These are phyloP conservation scores for Dermolepida albohirtum DNA, from an alignment of 2,888 invertebrate genomes.

Conservation along the genomic window DNA sequence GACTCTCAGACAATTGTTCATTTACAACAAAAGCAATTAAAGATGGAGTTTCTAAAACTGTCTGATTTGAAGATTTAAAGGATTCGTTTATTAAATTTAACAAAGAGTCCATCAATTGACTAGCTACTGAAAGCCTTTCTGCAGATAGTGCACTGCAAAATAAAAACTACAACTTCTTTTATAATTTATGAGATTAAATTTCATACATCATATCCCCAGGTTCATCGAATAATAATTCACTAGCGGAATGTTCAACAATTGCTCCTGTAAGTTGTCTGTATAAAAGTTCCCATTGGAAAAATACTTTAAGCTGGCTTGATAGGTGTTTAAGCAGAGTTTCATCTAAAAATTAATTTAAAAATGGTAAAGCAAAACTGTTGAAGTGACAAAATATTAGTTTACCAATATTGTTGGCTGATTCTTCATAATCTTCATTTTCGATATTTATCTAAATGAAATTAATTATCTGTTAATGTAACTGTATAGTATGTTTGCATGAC, in stretches of 20 bases:
- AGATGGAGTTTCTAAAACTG: background rate
- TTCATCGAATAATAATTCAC: constrained; percentile 36
- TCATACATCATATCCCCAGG: constrained; percentile 35
- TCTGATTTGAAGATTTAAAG: background rate
- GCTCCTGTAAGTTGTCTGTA: background rate
- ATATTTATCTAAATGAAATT: background rate
- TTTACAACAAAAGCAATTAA: background rate
- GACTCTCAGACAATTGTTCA: background rate
- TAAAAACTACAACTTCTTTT: background rate
- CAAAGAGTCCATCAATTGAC: constrained; percentile 10
- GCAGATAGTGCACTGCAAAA: constrained; percentile 19
- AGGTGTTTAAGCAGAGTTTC: constrained; percentile 14
- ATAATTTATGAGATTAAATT: background rate
- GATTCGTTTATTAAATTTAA: background rate
- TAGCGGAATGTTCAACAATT: constrained; percentile 32
- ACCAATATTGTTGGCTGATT: constrained; percentile 2
- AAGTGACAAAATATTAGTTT: background rate
- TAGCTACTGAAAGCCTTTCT: constrained; percentile 8
- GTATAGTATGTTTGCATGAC: too few species aligned
- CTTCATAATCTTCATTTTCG: background rate
- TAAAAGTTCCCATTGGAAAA: constrained; percentile 6
- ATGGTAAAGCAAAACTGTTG: background rate
- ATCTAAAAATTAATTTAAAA: constrained; percentile 5
- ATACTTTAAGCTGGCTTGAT: background rate
- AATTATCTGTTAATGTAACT: background rate